These are phyloP conservation scores for Apis mellifera DNA, from an alignment of 1,140 invertebrate genomes.

Conservation along the genomic window DNA sequence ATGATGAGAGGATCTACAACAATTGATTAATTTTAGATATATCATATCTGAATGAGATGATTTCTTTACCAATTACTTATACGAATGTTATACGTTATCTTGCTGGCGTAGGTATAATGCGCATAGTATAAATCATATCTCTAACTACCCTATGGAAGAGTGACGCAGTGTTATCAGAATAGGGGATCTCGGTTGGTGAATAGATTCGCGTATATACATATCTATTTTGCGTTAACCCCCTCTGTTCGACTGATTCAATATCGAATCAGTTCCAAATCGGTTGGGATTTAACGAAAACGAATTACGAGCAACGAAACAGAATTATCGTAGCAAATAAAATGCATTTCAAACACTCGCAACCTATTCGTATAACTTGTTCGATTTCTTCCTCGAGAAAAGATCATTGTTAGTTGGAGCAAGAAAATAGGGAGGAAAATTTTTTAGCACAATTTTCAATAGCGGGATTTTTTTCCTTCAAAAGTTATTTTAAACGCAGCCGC, in stretches of 20 bases:
- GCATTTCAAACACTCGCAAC: not conserved
- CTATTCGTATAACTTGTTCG: too few species aligned
- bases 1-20: not conserved
- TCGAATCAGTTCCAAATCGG: slow-evolving; percentile 45
- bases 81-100: slow-evolving; percentile 21
- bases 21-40: not conserved
- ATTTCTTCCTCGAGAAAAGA: too few species aligned
- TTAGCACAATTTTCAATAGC: not conserved
- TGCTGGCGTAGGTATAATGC: not conserved
- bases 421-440: slow-evolving; percentile 5
- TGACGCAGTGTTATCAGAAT: slow-evolving; percentile 46
- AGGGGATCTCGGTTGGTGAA: slow-evolving; percentile 52
- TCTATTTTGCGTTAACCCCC: slow-evolving; percentile 57
- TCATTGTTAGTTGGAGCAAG: too few species aligned
- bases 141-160: slow-evolving; percentile 25
- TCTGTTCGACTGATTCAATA: slow-evolving; percentile 54
- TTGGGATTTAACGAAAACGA: slow-evolving; percentile 52
- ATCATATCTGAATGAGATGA: not conserved
- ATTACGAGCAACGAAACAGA: slow-evolving; percentile 27
- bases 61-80: slow-evolving; percentile 6
- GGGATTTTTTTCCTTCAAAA: not conserved
- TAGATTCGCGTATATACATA: slow-evolving; percentile 58
- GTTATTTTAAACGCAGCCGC: not conserved
- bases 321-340: slow-evolving; percentile 20
- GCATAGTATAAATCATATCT: slow-evolving; percentile 38